A percentile compares a stretch with the other conserved stretches of the same genome.
Evolutionary conservation across 2,797 vertebrate genomes (phyloP).

Genomic region (Neosilurus hyrtlii): DNA sequence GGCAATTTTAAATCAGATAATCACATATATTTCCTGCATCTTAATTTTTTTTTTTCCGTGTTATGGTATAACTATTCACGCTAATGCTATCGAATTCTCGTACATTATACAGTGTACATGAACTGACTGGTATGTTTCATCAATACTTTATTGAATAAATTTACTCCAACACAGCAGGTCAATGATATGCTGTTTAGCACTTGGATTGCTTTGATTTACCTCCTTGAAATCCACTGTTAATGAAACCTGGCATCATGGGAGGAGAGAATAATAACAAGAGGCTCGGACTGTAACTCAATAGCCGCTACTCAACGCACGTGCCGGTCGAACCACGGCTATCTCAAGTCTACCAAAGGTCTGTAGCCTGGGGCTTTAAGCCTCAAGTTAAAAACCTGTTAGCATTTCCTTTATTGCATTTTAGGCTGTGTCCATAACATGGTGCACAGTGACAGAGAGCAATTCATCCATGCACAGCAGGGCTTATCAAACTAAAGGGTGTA

Average conservation of each 20-base stretch:
- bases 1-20: slow-evolving; percentile 31
- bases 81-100: slow-evolving; percentile 52
- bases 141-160: slow-evolving; percentile 61
- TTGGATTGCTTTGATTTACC: slow-evolving; percentile 24
- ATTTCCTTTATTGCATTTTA: too few relatives aligned
- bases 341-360: too few relatives aligned
- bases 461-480: too few relatives aligned
- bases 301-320: too few relatives aligned
- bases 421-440: too few relatives aligned
- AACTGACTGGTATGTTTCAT: slow-evolving; percentile 54
- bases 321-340: too few relatives aligned
- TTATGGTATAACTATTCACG: slow-evolving; percentile 31
- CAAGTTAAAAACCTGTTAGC: too few relatives aligned
- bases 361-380: too few relatives aligned
- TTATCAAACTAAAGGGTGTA: too few relatives aligned
- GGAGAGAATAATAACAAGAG: neutral
- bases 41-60: neutral
- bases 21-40: slow-evolving; percentile 16
- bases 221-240: neutral
- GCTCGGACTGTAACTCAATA: neutral
- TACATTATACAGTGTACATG: slow-evolving; percentile 41
- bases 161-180: slow-evolving; percentile 52
- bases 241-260: slow-evolving; percentile 27
- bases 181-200: slow-evolving; percentile 42
- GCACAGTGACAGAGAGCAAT: too few relatives aligned